These are phyloP conservation scores for Gallinago nigripennis DNA, from an alignment of 2,797 vertebrate genomes.

Conservation along the genomic window DNA sequence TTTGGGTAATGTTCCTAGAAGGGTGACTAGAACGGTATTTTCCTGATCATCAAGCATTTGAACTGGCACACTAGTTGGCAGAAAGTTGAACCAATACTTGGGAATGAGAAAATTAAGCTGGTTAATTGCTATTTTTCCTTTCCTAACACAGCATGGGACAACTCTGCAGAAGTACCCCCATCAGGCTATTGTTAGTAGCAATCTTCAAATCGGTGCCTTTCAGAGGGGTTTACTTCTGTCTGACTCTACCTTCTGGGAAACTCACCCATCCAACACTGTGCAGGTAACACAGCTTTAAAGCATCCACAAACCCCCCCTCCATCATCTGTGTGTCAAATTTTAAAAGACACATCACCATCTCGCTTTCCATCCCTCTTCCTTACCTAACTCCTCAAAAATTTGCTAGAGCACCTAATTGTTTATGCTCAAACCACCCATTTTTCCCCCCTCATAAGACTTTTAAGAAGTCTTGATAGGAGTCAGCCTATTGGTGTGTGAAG, in stretches of 20 bases:
- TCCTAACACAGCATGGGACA: background rate
- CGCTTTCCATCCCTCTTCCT: background rate
- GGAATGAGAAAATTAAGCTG: background rate
- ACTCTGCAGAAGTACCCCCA: background rate
- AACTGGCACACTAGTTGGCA: accelerated
- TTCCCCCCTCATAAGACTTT: background rate
- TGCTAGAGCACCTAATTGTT: background rate
- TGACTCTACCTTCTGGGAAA: background rate
- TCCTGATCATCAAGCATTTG: background rate
- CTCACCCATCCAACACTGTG: background rate
- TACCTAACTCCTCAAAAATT: background rate
- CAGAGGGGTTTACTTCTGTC: background rate
- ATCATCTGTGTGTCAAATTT: background rate
- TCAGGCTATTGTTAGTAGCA: background rate
- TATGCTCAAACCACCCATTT: accelerated
- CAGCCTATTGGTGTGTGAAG: background rate
- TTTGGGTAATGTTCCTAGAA: background rate
- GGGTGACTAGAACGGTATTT: background rate
- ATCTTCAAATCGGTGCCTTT: background rate
- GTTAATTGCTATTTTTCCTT: background rate
- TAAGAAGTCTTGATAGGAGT: background rate
- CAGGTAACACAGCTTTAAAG: background rate
- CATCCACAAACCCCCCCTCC: background rate
- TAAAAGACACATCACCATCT: background rate
- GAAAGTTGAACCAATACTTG: background rate